Base-by-base conservation (phyloP, 2,113 vertebrate species). In the Connochaetes taurinus region DNA sequence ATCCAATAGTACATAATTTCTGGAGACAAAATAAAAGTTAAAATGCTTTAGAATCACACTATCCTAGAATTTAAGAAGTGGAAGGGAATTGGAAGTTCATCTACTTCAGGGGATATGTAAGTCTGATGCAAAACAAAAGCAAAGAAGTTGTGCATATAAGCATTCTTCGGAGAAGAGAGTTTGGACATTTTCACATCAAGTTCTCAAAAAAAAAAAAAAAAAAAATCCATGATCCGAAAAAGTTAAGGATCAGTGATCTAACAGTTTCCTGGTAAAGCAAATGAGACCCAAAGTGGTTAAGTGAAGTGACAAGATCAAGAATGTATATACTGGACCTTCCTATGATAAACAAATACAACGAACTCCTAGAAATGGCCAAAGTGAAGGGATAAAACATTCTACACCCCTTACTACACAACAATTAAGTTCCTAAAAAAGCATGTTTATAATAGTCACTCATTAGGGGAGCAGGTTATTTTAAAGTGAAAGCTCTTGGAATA, bases 51-150 rank as follows among this genome's bases (percentile, higher is more conserved):
- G 93, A 93, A 86, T 52, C 45, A 83, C 40, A 31, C 36, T 89
- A 90, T 57, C 40, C 87, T 96, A 96, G 96, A 95, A 93, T 95
- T 83, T 86, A 96, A 96, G 82, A 81, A 94, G 90, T 31, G 7
- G 31, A 43, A 95, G 33, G 23, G 25, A 94, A 76, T 15, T 43
- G 33, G 12, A 43, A 76, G 21, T 93, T 87, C 71, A 90, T 83
- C 45, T 83, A 29, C 82, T 91, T 45, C 40, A 90, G 50, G 47
- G 10, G 1, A 4, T 58, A 78, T 82, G 2, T 33, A 36, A 94
- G 19, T 43, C 58, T 80, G 57, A 89, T 36, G 29, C 29, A 90
- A 96, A 90, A 86, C 14, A 86, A 95, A 85, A 95, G 14, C 11
- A 94, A 94, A 95, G 90, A 33, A 29, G 17, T 52, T 89, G n/a